A percentile compares a stretch with the other conserved stretches of the same genome.
Evolutionary conservation across 1,140 invertebrate genomes (phyloP).

Genomic region (Xylocopa sonorina): DNA sequence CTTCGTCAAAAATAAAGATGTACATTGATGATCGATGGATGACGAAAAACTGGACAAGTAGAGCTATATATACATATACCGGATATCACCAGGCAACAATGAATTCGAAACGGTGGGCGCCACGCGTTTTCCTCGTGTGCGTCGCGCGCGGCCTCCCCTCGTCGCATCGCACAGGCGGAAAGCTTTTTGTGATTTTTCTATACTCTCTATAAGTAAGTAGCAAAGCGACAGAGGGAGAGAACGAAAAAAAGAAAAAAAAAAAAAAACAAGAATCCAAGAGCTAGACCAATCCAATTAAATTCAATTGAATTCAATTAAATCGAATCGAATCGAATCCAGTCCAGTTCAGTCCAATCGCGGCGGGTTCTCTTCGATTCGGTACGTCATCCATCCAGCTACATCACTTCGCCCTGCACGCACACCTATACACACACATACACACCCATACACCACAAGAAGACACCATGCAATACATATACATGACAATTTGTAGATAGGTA

Average conservation of each 20-base stretch:
- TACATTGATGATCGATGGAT: constrained; percentile 69
- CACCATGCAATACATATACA: constrained; percentile 66
- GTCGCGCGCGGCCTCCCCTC: neutral
- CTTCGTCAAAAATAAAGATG: constrained; percentile 75
- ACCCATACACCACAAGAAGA: neutral
- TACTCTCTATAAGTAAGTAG: constrained; percentile 61
- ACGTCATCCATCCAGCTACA: constrained; percentile 62
- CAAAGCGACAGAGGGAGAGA: constrained; percentile 26
- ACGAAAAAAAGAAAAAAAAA: too few species aligned
- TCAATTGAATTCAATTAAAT: too few species aligned
- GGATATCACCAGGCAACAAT: constrained; percentile 39
- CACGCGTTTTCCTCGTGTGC: constrained; percentile 7
- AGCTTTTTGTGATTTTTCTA: constrained; percentile 64
- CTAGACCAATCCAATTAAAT: too few species aligned
- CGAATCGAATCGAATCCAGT: constrained; percentile 1
- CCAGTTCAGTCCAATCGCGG: neutral
- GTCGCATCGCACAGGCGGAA: constrained; percentile 7
- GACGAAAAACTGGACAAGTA: constrained; percentile 45
- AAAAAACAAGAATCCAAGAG: too few species aligned
- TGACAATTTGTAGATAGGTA: constrained; percentile 81
- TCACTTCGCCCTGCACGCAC: constrained; percentile 46
- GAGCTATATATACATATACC: constrained; percentile 38
- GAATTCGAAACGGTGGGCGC: constrained; percentile 16
- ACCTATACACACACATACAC: constrained; percentile 27
- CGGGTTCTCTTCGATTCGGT: constrained; percentile 6